Evolutionary conservation across 2,797 vertebrate genomes (phyloP), one percentile per base, ranked within the genome.

Genomic region (Microchirus variegatus): DNA sequence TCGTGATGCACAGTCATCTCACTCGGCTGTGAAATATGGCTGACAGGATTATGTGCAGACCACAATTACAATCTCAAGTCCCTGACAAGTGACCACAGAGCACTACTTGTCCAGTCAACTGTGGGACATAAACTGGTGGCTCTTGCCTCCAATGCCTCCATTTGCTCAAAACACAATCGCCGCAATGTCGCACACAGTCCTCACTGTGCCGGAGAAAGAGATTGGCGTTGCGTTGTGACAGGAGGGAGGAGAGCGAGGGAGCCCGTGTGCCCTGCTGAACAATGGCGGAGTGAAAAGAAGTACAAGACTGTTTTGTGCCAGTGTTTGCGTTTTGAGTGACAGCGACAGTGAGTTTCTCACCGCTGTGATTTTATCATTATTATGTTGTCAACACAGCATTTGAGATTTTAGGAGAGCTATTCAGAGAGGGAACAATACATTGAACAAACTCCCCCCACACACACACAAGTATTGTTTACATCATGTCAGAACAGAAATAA

Each of bases 1-100:
- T 76, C 58, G n/a, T 37, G 64, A 71, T 0, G 70, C 72, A 64
- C 68, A 70, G 79, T 85, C 75, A 74, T 51, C 75, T 81, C 86
- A 68, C 68, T 89, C 73, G 67, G 66, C 82, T 80, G 84, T 85
- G 75, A 88, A 84, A 86, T 81, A 72, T 61, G 72, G 67, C 80
- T 63, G 81, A 81, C 81, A 73, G 63, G 68, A 78, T 69, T 80
- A 73, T 85, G 85, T 56, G 69, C 61, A 81, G 77, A 86, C 80
- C 75, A 77, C 78, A 84, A 82, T 84, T 78, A 84, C 40, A 22
- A 22, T 70, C 62, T 58, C 16, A 4, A 78, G 75, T 78, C 77
- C 16, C 77, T 80, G 81, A 83, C 84, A 75, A 80, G 80, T 77
- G 80, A 87, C 84, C 81, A 66, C 78, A 79, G 72, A 83, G 76